Evolutionary conservation across 2,797 vertebrate species (phyloP).

Genomic region (Sebastes baramenuke): DNA sequence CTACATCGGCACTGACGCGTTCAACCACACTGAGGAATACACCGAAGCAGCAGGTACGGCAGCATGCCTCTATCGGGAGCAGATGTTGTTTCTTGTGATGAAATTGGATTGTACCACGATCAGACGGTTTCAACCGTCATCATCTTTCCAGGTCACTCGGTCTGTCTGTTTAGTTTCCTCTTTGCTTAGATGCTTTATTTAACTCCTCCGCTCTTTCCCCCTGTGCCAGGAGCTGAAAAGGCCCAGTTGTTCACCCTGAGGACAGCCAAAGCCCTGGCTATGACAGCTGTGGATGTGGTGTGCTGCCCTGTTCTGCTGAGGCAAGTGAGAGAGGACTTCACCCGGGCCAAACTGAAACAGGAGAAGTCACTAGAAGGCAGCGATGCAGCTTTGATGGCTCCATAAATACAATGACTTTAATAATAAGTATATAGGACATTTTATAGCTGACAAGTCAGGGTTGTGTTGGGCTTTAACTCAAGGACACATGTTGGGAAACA

Average conservation of each 20-base stretch:
- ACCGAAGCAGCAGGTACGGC: slow-evolving; percentile 86
- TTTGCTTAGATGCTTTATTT: slow-evolving; percentile 27
- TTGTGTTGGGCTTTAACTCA: background rate
- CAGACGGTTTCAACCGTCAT: background rate
- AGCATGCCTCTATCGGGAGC: background rate
- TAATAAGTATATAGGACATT: background rate
- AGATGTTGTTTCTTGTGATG: background rate
- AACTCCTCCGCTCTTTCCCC: background rate
- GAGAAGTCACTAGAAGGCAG: slow-evolving; percentile 12
- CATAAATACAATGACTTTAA: background rate
- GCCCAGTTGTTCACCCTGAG: slow-evolving; percentile 90
- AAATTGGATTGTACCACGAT: slow-evolving; percentile 2
- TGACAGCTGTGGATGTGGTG: slow-evolving; percentile 90
- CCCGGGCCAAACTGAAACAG: slow-evolving; percentile 38
- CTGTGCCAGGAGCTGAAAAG: slow-evolving; percentile 83
- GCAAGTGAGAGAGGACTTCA: slow-evolving; percentile 74
- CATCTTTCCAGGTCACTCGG: slow-evolving; percentile 23
- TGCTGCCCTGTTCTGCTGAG: slow-evolving; percentile 76
- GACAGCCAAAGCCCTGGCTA: slow-evolving; percentile 88
- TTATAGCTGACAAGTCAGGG: background rate
- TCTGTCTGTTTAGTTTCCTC: slow-evolving; percentile 15
- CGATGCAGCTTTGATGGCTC: background rate
- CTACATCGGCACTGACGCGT: slow-evolving; percentile 86
- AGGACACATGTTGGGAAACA: background rate
- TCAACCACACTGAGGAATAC: slow-evolving; percentile 91